These are phyloP conservation scores for Hydrochoerus hydrochaeris DNA, from an alignment of 2,113 vertebrate species.

Conservation along the genomic window DNA sequence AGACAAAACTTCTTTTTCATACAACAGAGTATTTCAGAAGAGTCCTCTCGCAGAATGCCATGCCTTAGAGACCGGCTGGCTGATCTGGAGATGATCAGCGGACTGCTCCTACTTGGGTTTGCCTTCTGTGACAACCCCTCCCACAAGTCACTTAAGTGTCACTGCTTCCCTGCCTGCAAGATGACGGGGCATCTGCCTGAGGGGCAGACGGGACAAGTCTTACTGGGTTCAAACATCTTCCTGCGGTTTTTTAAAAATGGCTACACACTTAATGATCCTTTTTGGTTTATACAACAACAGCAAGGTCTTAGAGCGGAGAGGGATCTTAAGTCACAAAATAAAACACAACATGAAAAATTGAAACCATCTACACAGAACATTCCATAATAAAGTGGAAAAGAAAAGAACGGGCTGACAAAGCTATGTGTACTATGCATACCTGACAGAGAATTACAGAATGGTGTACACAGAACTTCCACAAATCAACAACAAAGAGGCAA, in stretches of 20 bases:
- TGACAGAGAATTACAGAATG: constrained; percentile 4
- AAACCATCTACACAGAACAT: constrained; percentile 18
- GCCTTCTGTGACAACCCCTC: neutral
- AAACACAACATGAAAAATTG: constrained; percentile 23
- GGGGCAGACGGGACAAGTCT: neutral
- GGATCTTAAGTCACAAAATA: neutral
- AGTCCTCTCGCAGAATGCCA: neutral
- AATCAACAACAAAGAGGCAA: constrained; percentile 26
- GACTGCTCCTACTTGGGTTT: neutral
- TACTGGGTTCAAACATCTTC: neutral
- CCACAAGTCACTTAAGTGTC: neutral
- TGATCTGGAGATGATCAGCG: neutral
- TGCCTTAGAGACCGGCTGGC: neutral
- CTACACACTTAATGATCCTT: neutral
- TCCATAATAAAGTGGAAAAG: constrained; percentile 1
- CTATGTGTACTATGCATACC: neutral
- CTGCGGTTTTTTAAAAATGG: neutral
- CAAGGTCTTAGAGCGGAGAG: neutral
- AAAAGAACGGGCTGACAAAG: neutral
- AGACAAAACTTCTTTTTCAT: neutral
- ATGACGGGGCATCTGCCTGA: neutral
- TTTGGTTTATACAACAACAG: constrained; percentile 25
- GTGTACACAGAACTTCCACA: neutral
- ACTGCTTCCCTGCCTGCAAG: neutral
- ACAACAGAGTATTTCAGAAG: neutral